phyloP scores from a whole-genome alignment of 1,140 invertebrate species.

The Trissolcus basalis region DNA sequence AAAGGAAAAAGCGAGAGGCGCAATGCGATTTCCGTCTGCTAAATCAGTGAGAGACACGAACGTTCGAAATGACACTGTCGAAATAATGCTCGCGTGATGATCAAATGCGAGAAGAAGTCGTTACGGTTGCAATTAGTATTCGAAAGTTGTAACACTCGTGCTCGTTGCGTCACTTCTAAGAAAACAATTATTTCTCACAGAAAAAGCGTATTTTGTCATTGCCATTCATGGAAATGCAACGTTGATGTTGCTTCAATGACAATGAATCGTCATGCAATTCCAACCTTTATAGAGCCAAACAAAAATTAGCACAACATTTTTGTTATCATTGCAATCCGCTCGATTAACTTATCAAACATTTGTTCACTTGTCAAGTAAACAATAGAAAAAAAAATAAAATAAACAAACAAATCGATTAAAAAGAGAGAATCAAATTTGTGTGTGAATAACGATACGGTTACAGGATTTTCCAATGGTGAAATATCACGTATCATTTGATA shows the following conservation, averaged over 20 bases:
- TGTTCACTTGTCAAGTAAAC: no score
- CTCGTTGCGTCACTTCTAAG: conserved; percentile 10
- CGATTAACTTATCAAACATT: no score
- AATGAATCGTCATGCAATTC: neutral
- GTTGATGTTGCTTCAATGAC: neutral
- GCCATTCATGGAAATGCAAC: conserved; percentile 1
- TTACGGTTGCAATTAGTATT: conserved; percentile 33
- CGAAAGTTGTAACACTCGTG: conserved; percentile 17
- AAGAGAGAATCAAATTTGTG: no score
- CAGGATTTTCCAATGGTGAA: no score
- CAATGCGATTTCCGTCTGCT: conserved; percentile 33
- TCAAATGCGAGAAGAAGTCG: conserved; percentile 28
- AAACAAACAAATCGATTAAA: no score
- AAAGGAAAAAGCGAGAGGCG: conserved; percentile 27
- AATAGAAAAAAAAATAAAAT: no score
- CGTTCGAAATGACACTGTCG: conserved; percentile 24
- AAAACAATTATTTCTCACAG: conserved; percentile 4
- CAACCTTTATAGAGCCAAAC: no score
- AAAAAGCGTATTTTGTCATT: conserved; percentile 10
- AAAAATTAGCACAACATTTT: no score
- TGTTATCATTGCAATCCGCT: no score
- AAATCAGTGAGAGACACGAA: conserved; percentile 19
- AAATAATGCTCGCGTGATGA: conserved; percentile 39
- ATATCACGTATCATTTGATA: no score
- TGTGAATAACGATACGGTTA: no score